Conservation (phyloP, 2,888 invertebrate species). For the Chymomyza procnemis region DNA sequence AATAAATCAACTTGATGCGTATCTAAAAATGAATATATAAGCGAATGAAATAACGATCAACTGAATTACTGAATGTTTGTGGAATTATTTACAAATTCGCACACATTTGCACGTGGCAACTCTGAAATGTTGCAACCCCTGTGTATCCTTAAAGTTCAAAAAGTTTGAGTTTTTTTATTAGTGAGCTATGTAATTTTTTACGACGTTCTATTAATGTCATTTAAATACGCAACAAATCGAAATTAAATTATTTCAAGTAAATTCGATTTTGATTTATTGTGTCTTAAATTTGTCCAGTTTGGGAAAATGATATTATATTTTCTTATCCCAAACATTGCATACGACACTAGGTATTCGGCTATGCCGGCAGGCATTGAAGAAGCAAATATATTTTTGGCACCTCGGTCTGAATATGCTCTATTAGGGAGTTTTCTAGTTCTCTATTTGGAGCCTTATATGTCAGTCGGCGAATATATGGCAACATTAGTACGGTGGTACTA, state of each 20-base stretch:
- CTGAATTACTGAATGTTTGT: conserved; percentile 44
- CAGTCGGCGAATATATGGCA: no score
- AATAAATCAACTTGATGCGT: conserved; percentile 71
- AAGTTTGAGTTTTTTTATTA: neutral
- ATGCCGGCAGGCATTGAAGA: no score
- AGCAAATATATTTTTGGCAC: no score
- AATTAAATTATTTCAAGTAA: conserved; percentile 4
- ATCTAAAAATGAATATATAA: conserved; percentile 36
- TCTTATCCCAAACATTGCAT: no score
- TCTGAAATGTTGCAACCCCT: neutral
- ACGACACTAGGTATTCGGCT: no score
- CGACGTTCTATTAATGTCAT: conserved; percentile 30
- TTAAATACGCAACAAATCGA: conserved; percentile 36
- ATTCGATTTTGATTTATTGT: neutral
- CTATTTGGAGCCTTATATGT: no score
- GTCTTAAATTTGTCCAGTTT: no score
- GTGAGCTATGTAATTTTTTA: neutral
- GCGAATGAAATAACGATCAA: conserved; percentile 38
- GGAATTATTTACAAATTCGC: conserved; percentile 72
- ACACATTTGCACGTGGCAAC: conserved; percentile 60
- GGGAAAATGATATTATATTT: no score
- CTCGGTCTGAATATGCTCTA: no score
- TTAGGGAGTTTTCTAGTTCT: no score
- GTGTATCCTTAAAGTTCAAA: neutral
- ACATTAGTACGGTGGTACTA: no score